Percentiles rank a stretch among this genome's conserved stretches.
Evolutionary conservation across 2,113 vertebrate genomes (phyloP).

Genomic region (Noctilio leporinus): DNA sequence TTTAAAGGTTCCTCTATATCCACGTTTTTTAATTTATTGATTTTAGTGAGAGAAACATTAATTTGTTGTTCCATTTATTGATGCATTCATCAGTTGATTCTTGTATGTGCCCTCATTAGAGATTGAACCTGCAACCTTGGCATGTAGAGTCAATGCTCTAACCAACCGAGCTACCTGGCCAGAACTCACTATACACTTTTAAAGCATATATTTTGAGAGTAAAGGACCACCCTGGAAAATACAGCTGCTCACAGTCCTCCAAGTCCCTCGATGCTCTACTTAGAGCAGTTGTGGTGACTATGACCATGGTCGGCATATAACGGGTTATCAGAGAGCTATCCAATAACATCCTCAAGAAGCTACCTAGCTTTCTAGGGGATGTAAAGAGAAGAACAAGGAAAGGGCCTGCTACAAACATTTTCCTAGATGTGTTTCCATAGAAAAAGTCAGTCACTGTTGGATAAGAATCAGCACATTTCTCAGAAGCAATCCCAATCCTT

Average conservation of each 20-base stretch:
- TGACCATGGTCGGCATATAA: not conserved
- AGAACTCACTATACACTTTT: not conserved
- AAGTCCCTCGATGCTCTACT: not conserved
- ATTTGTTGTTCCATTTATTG: too few species aligned
- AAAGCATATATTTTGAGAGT: not conserved
- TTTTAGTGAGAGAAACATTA: too few species aligned
- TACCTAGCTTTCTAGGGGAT: not conserved
- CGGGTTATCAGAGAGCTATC: not conserved
- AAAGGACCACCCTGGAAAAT: not conserved
- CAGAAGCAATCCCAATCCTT: conserved; percentile 44
- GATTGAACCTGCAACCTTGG: too few species aligned
- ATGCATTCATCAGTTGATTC: too few species aligned
- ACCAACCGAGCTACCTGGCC: too few species aligned
- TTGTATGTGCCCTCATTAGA: too few species aligned
- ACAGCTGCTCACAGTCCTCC: not conserved
- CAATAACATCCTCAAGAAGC: not conserved
- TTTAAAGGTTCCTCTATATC: not conserved
- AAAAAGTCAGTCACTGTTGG: conserved; percentile 43
- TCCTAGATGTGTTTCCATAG: conserved; percentile 39
- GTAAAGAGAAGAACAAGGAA: not conserved
- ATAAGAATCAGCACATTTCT: conserved; percentile 68
- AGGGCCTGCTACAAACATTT: conserved; percentile 38
- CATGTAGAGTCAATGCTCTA: too few species aligned
- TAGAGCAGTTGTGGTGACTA: not conserved
- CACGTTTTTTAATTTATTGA: not conserved